These are phyloP conservation scores for Colius striatus DNA, from an alignment of 2,113 vertebrate genomes.

Conservation along the genomic window DNA sequence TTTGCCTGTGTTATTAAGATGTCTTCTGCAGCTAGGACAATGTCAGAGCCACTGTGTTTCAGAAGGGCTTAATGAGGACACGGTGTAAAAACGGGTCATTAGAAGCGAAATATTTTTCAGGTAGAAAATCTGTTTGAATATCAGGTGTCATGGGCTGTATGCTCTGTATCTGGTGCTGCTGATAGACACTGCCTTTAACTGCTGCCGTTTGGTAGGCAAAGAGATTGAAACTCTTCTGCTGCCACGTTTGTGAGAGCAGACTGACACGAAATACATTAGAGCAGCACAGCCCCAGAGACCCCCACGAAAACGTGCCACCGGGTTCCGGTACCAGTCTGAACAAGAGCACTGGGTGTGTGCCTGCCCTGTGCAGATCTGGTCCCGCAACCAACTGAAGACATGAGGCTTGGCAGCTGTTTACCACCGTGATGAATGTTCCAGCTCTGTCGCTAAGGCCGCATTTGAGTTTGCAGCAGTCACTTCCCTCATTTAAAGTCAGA, in stretches of 20 bases:
- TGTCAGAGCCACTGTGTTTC: neutral
- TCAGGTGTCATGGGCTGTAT: neutral
- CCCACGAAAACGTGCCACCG: rapidly evolving
- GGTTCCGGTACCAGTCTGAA: rapidly evolving
- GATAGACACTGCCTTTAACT: neutral
- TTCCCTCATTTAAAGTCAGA: slow-evolving; percentile 15
- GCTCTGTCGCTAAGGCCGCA: neutral
- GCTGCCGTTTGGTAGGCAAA: too few species aligned
- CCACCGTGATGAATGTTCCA: neutral
- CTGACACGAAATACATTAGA: rapidly evolving
- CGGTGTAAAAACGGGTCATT: neutral
- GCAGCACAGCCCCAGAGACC: neutral
- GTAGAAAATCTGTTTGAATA: neutral
- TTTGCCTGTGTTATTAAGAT: neutral
- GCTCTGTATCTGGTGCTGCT: neutral
- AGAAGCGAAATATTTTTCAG: neutral
- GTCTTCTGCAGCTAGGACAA: neutral
- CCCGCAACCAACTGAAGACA: neutral
- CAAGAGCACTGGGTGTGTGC: rapidly evolving
- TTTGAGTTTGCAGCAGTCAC: neutral
- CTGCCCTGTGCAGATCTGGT: neutral
- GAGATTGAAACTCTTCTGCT: neutral
- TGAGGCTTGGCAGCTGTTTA: slow-evolving; percentile 2
- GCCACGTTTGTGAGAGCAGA: rapidly evolving
- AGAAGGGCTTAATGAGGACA: neutral